Percentiles rank a stretch among this genome's conserved stretches.
These are phyloP conservation scores for Miltochrista miniata DNA, from an alignment of 2,888 invertebrate species.

Conservation along the genomic window DNA sequence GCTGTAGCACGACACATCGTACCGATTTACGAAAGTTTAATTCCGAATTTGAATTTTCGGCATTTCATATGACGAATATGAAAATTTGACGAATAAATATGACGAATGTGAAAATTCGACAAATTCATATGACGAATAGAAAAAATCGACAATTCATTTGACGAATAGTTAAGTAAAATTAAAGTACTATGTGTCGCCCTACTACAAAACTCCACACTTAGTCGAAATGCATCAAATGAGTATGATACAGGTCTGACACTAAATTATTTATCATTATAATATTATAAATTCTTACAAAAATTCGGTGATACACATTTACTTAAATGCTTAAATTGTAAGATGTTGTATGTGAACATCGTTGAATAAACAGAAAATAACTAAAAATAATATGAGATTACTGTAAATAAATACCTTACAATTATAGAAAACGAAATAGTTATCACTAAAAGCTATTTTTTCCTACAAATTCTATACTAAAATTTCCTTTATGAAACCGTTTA, in stretches of 20 bases:
- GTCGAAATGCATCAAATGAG: slow-evolving; percentile 76
- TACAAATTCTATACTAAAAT: background rate
- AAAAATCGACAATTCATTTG: background rate
- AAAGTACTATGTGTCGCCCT: slow-evolving; percentile 15
- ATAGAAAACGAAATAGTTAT: background rate
- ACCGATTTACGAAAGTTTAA: background rate
- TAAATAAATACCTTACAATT: background rate
- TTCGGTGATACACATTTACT: slow-evolving; percentile 56
- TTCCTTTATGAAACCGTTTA: background rate
- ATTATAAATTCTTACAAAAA: slow-evolving; percentile 74
- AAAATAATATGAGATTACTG: background rate
- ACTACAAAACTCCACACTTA: slow-evolving; percentile 36
- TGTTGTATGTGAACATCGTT: slow-evolving; percentile 12
- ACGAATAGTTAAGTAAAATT: background rate
- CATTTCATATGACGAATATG: background rate
- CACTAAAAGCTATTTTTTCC: too few species aligned
- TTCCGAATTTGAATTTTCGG: background rate
- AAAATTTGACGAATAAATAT: background rate
- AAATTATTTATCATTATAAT: slow-evolving; percentile 34
- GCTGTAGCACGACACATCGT: slow-evolving; percentile 21
- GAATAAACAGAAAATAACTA: background rate
- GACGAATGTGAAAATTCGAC: background rate
- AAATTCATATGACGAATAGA: background rate
- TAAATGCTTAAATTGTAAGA: slow-evolving; percentile 51
- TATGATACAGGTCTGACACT: slow-evolving; percentile 75